These are phyloP conservation scores for Hapalemur alaotrensis DNA, from an alignment of 2,797 vertebrate genomes.

Conservation along the genomic window DNA sequence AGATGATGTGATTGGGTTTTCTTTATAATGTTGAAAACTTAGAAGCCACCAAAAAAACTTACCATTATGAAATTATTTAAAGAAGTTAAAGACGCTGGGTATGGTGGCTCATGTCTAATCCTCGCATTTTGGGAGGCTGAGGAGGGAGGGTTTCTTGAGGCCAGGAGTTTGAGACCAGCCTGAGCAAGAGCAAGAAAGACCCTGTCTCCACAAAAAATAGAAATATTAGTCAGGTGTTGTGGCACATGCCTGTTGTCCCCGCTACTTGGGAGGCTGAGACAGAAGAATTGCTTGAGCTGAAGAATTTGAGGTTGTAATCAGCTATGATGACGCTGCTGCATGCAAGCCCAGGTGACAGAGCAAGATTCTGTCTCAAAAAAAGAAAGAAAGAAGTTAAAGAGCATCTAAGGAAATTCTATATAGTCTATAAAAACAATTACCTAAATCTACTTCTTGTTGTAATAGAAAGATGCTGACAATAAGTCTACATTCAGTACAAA, in stretches of 20 bases:
- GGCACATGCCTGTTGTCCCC: background rate
- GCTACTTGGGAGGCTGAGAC: background rate
- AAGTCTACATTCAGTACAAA: background rate
- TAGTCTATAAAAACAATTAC: background rate
- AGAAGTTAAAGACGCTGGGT: background rate
- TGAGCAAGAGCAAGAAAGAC: background rate
- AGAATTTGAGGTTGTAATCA: background rate
- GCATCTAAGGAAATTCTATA: background rate
- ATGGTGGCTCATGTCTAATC: background rate
- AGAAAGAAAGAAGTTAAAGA: background rate
- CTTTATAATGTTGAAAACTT: conserved; percentile 6
- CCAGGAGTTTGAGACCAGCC: background rate
- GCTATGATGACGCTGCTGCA: background rate
- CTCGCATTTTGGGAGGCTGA: background rate
- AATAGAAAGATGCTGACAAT: background rate
- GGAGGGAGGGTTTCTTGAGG: background rate
- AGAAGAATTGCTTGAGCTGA: background rate
- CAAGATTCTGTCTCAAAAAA: background rate
- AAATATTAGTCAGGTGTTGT: background rate
- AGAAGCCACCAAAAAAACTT: background rate
- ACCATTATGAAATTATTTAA: background rate
- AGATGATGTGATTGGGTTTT: background rate
- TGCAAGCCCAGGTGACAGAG: background rate
- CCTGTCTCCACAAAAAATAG: background rate
- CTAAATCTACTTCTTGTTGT: background rate